Evolutionary conservation across 2,113 vertebrate genomes (phyloP), one percentile per base, ranked within the genome.

Genomic region (Melanerpes aurifrons): DNA sequence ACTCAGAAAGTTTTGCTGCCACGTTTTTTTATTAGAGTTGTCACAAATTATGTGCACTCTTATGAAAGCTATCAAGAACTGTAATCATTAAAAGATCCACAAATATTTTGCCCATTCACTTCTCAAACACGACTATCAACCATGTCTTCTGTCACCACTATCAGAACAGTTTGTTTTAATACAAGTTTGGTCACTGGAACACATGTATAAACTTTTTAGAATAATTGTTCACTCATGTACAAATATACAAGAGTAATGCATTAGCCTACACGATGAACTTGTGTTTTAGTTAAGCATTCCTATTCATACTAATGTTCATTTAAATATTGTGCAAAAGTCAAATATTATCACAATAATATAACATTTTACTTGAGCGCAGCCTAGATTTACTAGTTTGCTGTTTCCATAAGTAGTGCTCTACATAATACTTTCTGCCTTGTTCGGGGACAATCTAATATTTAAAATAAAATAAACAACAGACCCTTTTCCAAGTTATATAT

Each of bases 1-100:
- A 98, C 98, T 98, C 97, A 96, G 92, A 98, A 98, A 99, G 96
- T 99, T 99, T 98, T 97, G 97, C 97, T 98, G 98, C 98, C 97
- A 96, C 96, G 95, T 98, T 98, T 98, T 98, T 98, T 98, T 98
- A 98, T 98, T 98, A 97, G 97, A 98, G 94, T 98, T 98, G 98
- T 98, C 98, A 98, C 97, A 98, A 97, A 99, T 97, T 97, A 98
- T 80, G 96, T 97, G 94, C 97, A 98, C 97, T 98, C 97, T 98
- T 98, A 98, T 98, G 98, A 99, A 98, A 98, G 97, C 98, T 97
- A 98, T 98, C 98, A 98, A 97, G 97, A 97, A 96, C 94, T 97
- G 95, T 98, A 97, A 98, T 97, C 98, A 98, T 98, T 98, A 97
- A 97, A 98, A 97, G 97, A 98, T 97, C 97, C 97, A 97, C 95